Evolutionary conservation across 2,797 vertebrate genomes (phyloP).

Genomic region (Gymnoscopelus braueri): DNA sequence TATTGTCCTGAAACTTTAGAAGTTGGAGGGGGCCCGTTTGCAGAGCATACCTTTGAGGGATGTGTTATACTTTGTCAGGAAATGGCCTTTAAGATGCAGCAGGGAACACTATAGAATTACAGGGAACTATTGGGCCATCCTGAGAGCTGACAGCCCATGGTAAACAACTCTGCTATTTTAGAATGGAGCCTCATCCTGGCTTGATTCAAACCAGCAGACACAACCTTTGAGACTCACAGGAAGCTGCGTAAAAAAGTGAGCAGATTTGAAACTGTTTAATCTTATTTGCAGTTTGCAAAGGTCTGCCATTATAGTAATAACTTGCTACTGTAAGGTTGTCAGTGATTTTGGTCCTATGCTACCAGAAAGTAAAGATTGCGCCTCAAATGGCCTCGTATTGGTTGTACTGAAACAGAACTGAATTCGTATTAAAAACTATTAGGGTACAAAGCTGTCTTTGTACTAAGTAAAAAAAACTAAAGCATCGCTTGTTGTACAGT

Average conservation of each 20-base stretch:
- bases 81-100: slow-evolving; percentile 35
- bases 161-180: slow-evolving; percentile 22
- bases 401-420: too few species aligned
- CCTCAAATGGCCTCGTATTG: neutral
- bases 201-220: slow-evolving; percentile 21
- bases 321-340: neutral
- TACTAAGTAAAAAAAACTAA: too few species aligned
- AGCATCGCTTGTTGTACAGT: slow-evolving; percentile 2
- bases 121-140: slow-evolving; percentile 45
- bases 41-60: slow-evolving; percentile 14
- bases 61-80: slow-evolving; percentile 37
- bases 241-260: neutral
- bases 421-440: neutral
- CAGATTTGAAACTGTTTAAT: neutral
- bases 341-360: neutral
- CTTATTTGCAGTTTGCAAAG: neutral
- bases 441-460: too few species aligned
- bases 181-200: slow-evolving; percentile 19
- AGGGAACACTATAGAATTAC: slow-evolving; percentile 42
- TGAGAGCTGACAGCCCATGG: slow-evolving; percentile 36
- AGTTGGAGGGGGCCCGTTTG: slow-evolving; percentile 15
- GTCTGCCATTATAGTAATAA: neutral
- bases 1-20: slow-evolving; percentile 41
- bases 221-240: slow-evolving; percentile 25
- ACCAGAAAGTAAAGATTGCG: neutral